These are phyloP conservation scores for Ophioninae sp. DNA, from an alignment of 2,888 invertebrate species.

Conservation along the genomic window DNA sequence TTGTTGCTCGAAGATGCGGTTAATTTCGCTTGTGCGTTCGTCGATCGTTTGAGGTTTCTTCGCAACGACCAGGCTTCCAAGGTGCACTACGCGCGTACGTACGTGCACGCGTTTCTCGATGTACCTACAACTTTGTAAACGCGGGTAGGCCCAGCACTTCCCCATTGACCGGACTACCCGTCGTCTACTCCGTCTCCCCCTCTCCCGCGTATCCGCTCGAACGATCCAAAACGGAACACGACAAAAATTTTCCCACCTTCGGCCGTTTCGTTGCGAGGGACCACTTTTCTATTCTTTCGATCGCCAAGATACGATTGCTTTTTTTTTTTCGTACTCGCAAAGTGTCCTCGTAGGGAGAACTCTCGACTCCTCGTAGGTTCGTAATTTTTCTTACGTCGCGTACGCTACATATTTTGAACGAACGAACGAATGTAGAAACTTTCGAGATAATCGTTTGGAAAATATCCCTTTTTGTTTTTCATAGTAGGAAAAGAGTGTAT, in stretches of 20 bases:
- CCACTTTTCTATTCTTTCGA: background rate
- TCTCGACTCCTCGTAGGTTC: background rate
- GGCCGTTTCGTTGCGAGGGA: slow-evolving; percentile 13
- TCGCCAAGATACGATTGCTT: background rate
- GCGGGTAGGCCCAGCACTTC: slow-evolving; percentile 74
- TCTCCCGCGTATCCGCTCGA: background rate
- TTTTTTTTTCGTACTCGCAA: background rate
- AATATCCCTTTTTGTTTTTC: slow-evolving; percentile 40
- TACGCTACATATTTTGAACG: slow-evolving; percentile 16
- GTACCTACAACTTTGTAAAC: slow-evolving; percentile 45
- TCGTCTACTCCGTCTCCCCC: slow-evolving; percentile 46
- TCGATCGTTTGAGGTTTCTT: slow-evolving; percentile 25
- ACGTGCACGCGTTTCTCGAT: too few species aligned
- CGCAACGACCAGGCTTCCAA: slow-evolving; percentile 16
- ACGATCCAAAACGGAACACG: background rate
- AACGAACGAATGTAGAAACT: slow-evolving; percentile 54
- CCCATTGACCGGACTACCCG: slow-evolving; percentile 75
- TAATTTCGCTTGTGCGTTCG: slow-evolving; percentile 49
- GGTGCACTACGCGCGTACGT: too few species aligned
- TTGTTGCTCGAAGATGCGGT: slow-evolving; percentile 29
- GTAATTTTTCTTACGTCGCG: background rate
- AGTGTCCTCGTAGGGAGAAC: background rate
- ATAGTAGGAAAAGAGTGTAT: slow-evolving; percentile 60
- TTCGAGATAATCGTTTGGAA: slow-evolving; percentile 48
- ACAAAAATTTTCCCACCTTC: background rate